Evolutionary conservation across 2,113 vertebrate species (phyloP).

Genomic region (Rhinichthys klamathensis): DNA sequence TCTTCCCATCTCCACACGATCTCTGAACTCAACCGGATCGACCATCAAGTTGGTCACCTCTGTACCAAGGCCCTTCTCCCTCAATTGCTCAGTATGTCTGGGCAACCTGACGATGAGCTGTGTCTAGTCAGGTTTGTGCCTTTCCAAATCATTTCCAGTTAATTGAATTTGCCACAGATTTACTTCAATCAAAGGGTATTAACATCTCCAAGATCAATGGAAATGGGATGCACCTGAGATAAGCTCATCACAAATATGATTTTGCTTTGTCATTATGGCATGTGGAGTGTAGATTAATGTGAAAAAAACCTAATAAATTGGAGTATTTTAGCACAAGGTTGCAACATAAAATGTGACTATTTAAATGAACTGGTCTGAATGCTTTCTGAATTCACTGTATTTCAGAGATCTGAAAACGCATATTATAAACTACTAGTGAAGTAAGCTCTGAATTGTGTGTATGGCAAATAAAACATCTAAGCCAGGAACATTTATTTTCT

Average conservation of each 20-base stretch:
- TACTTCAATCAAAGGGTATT: background rate
- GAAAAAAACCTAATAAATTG: background rate
- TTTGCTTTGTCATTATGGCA: background rate
- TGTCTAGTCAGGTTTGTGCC: background rate
- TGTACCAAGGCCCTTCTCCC: too few relatives aligned
- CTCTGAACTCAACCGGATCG: too few relatives aligned
- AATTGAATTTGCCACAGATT: background rate
- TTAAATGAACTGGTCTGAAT: background rate
- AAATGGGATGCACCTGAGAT: background rate
- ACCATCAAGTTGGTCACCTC: too few relatives aligned
- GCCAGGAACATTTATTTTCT: background rate
- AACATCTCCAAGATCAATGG: background rate
- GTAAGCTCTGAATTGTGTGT: background rate
- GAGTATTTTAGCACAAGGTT: background rate
- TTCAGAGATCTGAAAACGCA: background rate
- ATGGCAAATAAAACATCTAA: background rate
- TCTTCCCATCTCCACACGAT: too few relatives aligned
- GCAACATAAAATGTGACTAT: background rate
- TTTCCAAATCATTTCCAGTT: background rate
- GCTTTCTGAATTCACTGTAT: background rate
- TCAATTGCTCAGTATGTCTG: too few relatives aligned
- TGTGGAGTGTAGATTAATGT: background rate
- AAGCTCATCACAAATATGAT: background rate
- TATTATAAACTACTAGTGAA: background rate
- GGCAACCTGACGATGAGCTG: background rate